Conservation (phyloP, 2,797 vertebrate species). For the Nannoperca australis region DNA sequence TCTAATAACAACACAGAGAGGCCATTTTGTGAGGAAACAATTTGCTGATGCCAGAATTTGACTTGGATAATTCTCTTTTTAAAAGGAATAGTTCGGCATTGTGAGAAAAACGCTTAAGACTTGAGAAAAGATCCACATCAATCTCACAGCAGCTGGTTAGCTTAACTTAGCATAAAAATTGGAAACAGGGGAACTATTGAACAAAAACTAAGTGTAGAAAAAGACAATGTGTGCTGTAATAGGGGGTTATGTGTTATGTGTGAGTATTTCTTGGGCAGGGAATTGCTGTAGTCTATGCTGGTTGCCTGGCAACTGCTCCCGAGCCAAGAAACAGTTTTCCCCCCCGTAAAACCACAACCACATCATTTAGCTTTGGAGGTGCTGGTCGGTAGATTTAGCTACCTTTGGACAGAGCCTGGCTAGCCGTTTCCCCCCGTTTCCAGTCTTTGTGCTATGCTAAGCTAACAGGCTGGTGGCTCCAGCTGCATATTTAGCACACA, state of each 20-base stretch:
- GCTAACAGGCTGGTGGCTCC: not conserved
- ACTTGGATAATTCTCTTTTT: not conserved
- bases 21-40: not conserved
- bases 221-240: not conserved
- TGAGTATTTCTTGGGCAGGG: not conserved
- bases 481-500: not conserved
- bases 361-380: not conserved
- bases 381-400: not conserved
- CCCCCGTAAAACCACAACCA: not conserved
- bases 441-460: not conserved
- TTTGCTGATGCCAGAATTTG: not conserved
- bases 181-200: not conserved
- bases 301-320: slow-evolving; percentile 11
- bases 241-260: not conserved
- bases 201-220: not conserved
- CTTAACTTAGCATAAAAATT: not conserved
- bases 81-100: not conserved
- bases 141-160: not conserved
- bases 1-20: slow-evolving; percentile 75
- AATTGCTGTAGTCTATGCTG: not conserved
- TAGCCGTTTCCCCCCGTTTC: too few species aligned
- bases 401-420: not conserved
- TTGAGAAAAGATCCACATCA: not conserved
- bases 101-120: not conserved
- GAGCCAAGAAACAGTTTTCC: not conserved